Evolutionary conservation across 2,113 vertebrate genomes (phyloP).

Genomic region (Archocentrus centrarchus): DNA sequence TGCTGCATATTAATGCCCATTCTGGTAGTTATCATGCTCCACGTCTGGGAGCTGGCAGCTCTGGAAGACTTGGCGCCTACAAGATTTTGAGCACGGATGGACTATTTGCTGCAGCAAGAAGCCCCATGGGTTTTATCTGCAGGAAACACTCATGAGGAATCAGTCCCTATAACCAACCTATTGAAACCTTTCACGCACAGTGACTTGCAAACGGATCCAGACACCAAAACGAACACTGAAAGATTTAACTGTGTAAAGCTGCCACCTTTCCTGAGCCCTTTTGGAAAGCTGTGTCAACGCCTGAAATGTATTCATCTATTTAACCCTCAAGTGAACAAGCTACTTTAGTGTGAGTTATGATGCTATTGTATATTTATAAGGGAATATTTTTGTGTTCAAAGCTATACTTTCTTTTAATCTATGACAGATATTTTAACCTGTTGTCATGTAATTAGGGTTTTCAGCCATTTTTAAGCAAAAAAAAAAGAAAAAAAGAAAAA

Average conservation of each 20-base stretch:
- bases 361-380: too few relatives aligned
- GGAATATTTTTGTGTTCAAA: background rate
- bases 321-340: background rate
- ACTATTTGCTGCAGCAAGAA: constrained; percentile 44
- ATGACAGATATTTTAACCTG: background rate
- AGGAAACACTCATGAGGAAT: constrained; percentile 50
- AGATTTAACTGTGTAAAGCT: background rate
- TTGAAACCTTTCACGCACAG: constrained; percentile 29
- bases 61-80: constrained; percentile 34
- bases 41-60: constrained; percentile 54
- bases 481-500: too few relatives aligned
- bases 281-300: background rate
- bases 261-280: background rate
- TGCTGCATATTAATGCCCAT: constrained; percentile 47
- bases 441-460: background rate
- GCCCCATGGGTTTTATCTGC: constrained; percentile 63
- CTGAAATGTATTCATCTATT: background rate
- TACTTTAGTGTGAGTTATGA: background rate
- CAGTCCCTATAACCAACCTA: constrained; percentile 36
- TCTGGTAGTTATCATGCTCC: constrained; percentile 48
- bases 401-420: background rate
- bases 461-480: background rate
- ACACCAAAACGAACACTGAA: constrained; percentile 18
- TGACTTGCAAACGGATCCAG: constrained; percentile 44
- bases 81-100: constrained; percentile 35